A percentile compares a stretch with the other conserved stretches of the same genome.
Conservation (phyloP, 2,888 invertebrate genomes). For the Caenorhabditis drosophilae region DNA sequence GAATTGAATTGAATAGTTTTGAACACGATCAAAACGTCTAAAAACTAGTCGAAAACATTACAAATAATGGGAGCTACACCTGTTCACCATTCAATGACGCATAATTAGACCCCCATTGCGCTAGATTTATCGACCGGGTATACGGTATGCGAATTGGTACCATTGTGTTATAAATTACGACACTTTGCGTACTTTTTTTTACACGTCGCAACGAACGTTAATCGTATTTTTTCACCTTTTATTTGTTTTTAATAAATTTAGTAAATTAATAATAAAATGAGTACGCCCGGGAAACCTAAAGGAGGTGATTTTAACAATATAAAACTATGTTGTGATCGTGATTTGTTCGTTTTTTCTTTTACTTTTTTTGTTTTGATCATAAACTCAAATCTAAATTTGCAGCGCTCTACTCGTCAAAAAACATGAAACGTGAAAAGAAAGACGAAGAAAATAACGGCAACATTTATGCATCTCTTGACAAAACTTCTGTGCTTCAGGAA, state of each 20-base stretch:
- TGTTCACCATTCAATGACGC: too few relatives aligned
- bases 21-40: too few relatives aligned
- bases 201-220: background rate
- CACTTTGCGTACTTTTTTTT: background rate
- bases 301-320: too few relatives aligned
- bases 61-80: too few relatives aligned
- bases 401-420: conserved; percentile 15
- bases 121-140: background rate
- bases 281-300: conserved; percentile 3
- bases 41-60: too few relatives aligned
- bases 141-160: background rate
- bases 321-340: background rate
- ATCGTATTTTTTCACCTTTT: background rate
- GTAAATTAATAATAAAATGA: background rate
- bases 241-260: background rate
- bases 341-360: background rate
- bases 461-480: conserved; percentile 90
- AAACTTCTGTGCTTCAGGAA: conserved; percentile 94
- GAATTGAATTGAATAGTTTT: too few relatives aligned
- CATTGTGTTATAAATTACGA: background rate
- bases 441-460: conserved; percentile 76
- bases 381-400: conserved; percentile 1
- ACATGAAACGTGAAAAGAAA: conserved; percentile 69
- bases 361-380: background rate
- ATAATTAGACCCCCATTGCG: too few relatives aligned